phyloP scores from a whole-genome alignment of 2,797 vertebrate genomes.

The Falco novaeseelandiae region DNA sequence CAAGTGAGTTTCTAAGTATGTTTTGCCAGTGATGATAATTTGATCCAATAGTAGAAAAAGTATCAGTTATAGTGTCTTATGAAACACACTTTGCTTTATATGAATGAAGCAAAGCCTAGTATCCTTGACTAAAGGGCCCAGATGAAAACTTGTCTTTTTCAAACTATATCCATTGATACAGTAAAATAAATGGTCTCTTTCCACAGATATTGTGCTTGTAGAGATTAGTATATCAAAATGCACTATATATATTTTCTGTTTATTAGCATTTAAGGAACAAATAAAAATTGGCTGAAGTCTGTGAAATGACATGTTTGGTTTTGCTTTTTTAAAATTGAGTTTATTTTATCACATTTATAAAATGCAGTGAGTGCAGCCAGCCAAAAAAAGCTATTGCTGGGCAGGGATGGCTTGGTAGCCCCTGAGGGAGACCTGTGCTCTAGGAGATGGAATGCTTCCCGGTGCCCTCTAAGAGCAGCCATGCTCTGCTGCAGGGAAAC shows the following conservation, averaged over 20 bases:
- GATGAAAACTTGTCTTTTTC: neutral
- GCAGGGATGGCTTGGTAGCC: neutral
- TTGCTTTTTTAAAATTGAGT: neutral
- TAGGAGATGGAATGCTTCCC: neutral
- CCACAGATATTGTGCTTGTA: neutral
- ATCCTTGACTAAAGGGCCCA: neutral
- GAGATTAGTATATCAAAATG: neutral
- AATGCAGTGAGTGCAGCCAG: neutral
- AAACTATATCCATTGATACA: neutral
- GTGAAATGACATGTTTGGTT: neutral
- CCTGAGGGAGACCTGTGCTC: neutral
- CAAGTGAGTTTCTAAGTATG: neutral
- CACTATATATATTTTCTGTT: neutral
- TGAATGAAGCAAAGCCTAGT: neutral
- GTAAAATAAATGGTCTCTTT: neutral
- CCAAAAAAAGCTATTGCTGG: neutral
- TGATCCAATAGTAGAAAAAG: neutral
- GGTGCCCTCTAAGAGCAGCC: rapidly evolving
- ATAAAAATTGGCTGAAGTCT: neutral
- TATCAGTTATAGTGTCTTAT: neutral
- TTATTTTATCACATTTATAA: neutral
- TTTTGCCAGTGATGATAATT: neutral
- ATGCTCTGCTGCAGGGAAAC: rapidly evolving
- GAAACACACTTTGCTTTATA: neutral
- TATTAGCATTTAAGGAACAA: neutral